A percentile compares a stretch with the other conserved stretches of the same genome.
These are phyloP conservation scores for Barypeithes pellucidus DNA, from an alignment of 2,888 invertebrate genomes.

Conservation along the genomic window DNA sequence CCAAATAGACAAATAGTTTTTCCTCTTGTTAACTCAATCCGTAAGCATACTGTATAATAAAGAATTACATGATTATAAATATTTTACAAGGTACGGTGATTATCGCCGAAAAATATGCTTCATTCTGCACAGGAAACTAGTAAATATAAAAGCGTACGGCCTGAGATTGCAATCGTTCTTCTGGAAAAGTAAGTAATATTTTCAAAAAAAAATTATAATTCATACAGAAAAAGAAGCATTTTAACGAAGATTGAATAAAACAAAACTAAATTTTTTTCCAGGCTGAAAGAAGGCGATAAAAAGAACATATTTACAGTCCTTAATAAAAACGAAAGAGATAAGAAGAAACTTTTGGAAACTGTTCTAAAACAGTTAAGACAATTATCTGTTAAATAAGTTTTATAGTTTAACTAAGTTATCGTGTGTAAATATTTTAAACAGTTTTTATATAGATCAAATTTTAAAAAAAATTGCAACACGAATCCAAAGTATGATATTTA, in stretches of 20 bases:
- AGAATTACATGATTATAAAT: no score
- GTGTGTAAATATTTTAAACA: not conserved
- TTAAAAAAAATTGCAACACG: no score
- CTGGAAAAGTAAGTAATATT: conserved; percentile 91
- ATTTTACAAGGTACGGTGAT: no score
- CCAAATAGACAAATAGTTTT: no score
- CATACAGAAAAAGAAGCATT: no score
- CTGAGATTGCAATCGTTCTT: conserved; percentile 90
- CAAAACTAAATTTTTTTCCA: conserved; percentile 66
- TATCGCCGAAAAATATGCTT: no score
- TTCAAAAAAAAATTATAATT: no score
- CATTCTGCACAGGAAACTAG: conserved; percentile 93
- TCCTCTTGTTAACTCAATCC: no score
- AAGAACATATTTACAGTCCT: conserved; percentile 94
- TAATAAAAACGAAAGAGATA: conserved; percentile 95
- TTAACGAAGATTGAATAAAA: no score
- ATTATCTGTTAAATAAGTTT: conserved; percentile 73
- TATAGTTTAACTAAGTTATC: not conserved
- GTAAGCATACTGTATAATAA: no score
- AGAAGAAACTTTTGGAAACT: conserved; percentile 95
- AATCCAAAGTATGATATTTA: no score
- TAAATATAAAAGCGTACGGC: conserved; percentile 94
- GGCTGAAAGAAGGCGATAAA: conserved; percentile 94
- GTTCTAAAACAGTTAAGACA: conserved; percentile 94
- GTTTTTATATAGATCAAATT: no score